phyloP scores from a whole-genome alignment of 1,140 invertebrate species.

The Bombus breviceps region DNA sequence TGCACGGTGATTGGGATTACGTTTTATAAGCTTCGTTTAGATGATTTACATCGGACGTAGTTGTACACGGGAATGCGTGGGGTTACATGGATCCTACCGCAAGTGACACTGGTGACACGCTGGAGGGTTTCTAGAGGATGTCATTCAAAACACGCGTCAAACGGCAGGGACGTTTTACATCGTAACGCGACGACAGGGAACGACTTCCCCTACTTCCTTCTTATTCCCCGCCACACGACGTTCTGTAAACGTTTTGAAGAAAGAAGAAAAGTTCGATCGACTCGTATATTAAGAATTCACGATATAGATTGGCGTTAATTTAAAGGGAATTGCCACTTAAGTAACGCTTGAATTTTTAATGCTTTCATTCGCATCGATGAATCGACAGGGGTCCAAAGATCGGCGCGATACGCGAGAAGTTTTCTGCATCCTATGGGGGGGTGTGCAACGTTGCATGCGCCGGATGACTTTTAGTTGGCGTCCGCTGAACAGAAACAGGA shows the following conservation, averaged over 20 bases:
- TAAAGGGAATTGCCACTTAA: background rate
- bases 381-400: background rate
- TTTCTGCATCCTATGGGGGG: background rate
- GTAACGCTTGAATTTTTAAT: background rate
- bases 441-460: background rate
- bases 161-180: conserved; percentile 25
- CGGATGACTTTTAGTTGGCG: conserved; percentile 13
- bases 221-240: background rate
- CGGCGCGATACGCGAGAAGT: background rate
- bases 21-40: background rate
- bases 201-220: background rate
- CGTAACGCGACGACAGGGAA: background rate
- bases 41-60: background rate
- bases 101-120: conserved; percentile 51
- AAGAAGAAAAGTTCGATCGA: background rate
- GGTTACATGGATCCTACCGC: conserved; percentile 18
- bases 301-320: background rate
- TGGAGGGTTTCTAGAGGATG: conserved; percentile 43
- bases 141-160: conserved; percentile 36
- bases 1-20: background rate
- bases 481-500: background rate
- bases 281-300: background rate
- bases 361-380: background rate
- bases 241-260: background rate
- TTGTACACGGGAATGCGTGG: background rate